Evolutionary conservation across 2,113 vertebrate genomes (phyloP).

Genomic region (Corythoichthys intestinalis): DNA sequence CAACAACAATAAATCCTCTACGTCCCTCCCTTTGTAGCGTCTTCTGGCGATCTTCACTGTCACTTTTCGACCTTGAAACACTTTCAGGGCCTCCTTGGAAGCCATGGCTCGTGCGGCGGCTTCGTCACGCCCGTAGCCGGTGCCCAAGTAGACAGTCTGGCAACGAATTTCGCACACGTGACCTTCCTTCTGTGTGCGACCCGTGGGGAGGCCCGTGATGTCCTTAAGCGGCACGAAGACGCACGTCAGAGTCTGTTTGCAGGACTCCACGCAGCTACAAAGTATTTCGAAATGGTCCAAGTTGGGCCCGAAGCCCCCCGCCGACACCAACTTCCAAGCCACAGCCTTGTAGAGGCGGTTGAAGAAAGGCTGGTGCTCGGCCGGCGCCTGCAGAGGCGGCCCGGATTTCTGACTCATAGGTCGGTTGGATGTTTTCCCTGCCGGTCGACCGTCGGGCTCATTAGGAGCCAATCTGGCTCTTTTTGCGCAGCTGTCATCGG

Average conservation of each 20-base stretch:
- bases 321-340: constrained; percentile 95
- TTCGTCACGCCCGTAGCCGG: constrained; percentile 92
- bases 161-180: constrained; percentile 96
- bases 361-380: constrained; percentile 91
- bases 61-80: constrained; percentile 94
- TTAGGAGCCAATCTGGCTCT: constrained; percentile 46
- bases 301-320: constrained; percentile 87
- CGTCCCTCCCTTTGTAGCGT: constrained; percentile 84
- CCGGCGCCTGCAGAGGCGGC: constrained; percentile 68
- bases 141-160: constrained; percentile 90
- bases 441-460: constrained; percentile 39
- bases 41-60: constrained; percentile 89
- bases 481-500: constrained; percentile 56
- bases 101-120: constrained; percentile 89
- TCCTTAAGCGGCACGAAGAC: constrained; percentile 93
- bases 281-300: constrained; percentile 90
- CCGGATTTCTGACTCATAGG: constrained; percentile 50
- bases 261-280: constrained; percentile 84
- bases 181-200: constrained; percentile 88
- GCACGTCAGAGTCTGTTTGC: constrained; percentile 87
- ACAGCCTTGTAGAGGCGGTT: constrained; percentile 96
- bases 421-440: constrained; percentile 4
- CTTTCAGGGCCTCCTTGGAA: constrained; percentile 92
- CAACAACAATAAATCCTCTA: constrained; percentile 89
- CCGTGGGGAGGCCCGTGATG: constrained; percentile 87